These are phyloP conservation scores for Spatula versicolor DNA, from an alignment of 2,797 vertebrate genomes.

Conservation along the genomic window DNA sequence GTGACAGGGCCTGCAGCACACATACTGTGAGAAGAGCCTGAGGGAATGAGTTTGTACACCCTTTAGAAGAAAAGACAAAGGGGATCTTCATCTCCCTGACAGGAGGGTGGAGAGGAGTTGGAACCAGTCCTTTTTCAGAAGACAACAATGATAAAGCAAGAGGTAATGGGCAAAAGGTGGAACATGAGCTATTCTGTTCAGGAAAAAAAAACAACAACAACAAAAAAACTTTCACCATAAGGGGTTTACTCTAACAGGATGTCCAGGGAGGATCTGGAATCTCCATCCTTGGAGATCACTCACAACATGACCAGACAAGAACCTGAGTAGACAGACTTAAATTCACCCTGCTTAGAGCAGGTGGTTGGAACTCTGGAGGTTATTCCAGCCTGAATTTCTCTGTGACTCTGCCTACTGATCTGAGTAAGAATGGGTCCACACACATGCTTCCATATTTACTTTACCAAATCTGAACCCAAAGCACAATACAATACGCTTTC, in stretches of 20 bases:
- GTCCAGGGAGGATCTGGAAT: background rate
- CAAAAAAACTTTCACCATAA: background rate
- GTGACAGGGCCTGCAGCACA: background rate
- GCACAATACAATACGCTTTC: background rate
- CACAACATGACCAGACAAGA: background rate
- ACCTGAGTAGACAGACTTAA: background rate
- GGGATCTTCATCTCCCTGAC: background rate
- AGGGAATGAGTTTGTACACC: background rate
- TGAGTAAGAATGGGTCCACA: background rate
- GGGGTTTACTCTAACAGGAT: background rate
- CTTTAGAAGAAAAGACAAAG: background rate
- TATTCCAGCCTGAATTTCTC: background rate
- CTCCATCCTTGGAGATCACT: background rate
- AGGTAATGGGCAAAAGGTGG: background rate
- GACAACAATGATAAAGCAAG: background rate
- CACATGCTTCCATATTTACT: background rate
- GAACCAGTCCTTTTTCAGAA: background rate
- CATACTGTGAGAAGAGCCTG: background rate
- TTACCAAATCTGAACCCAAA: background rate
- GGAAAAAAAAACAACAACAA: background rate
- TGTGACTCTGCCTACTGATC: background rate
- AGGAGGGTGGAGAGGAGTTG: background rate
- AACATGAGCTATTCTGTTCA: background rate
- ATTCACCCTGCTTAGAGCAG: background rate
- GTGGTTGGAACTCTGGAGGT: background rate